Evolutionary conservation across 2,888 invertebrate genomes (phyloP).

Genomic region (Cyclophora punctaria): DNA sequence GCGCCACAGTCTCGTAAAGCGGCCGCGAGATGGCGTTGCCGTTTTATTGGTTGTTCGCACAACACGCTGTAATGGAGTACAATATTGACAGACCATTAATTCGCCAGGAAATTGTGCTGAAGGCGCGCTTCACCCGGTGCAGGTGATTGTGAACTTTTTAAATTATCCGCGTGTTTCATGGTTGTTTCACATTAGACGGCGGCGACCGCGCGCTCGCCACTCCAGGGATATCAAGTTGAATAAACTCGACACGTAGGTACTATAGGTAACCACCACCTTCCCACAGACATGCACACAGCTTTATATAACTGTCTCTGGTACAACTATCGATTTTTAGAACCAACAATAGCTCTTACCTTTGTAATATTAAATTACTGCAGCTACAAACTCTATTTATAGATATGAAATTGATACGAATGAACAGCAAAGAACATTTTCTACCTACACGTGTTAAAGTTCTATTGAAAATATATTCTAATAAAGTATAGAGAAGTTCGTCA

Average conservation of each 20-base stretch:
- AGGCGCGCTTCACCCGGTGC: slow-evolving; percentile 43
- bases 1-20: slow-evolving; percentile 52
- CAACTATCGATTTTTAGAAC: slow-evolving; percentile 19
- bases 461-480: no score
- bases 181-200: slow-evolving; percentile 52
- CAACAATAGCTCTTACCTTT: background rate
- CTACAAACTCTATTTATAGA: no score
- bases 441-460: no score
- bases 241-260: slow-evolving; percentile 30
- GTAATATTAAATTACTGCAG: background rate
- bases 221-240: slow-evolving; percentile 40
- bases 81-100: slow-evolving; percentile 75
- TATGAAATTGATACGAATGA: no score
- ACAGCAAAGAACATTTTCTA: no score
- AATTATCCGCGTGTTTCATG: slow-evolving; percentile 65
- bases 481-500: no score
- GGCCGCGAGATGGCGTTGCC: slow-evolving; percentile 58
- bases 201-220: slow-evolving; percentile 16
- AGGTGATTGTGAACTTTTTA: slow-evolving; percentile 74
- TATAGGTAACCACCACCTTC: background rate
- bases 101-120: slow-evolving; percentile 72
- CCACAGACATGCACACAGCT: slow-evolving; percentile 16
- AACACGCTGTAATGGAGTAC: slow-evolving; percentile 67
- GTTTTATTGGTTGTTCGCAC: slow-evolving; percentile 64
- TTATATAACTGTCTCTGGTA: no score